phyloP scores from a whole-genome alignment of 2,797 vertebrate genomes.

The Potorous gilbertii region DNA sequence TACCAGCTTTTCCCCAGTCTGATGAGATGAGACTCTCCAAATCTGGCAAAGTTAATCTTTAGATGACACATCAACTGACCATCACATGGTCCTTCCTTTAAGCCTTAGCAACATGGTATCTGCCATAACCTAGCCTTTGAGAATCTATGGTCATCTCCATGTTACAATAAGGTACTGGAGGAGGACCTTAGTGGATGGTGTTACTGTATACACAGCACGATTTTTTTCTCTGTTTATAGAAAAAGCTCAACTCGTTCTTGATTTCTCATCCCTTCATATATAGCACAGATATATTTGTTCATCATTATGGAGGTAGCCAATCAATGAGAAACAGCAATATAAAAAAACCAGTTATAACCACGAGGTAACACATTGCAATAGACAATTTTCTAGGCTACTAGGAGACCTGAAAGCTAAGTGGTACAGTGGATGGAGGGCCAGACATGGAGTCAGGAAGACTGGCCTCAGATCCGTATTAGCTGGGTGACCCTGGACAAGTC shows the following conservation, averaged over 20 bases:
- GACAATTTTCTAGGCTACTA: background rate
- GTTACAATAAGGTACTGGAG: background rate
- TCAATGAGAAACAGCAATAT: background rate
- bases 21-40: background rate
- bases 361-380: background rate
- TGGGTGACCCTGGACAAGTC: no score
- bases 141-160: background rate
- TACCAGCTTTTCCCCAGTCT: background rate
- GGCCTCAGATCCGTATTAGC: background rate
- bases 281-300: background rate
- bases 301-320: background rate
- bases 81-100: background rate
- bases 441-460: background rate
- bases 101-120: background rate
- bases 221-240: background rate
- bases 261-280: background rate
- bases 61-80: background rate
- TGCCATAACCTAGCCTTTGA: background rate
- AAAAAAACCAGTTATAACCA: background rate
- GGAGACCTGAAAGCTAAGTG: background rate
- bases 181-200: background rate
- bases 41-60: background rate
- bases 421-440: background rate
- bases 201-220: background rate
- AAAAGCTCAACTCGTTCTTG: background rate